These are phyloP conservation scores for rabbit (Oryctolagus cuniculus) DNA, from an alignment of 2,113 vertebrate genomes.

Conservation along the genomic window DNA sequence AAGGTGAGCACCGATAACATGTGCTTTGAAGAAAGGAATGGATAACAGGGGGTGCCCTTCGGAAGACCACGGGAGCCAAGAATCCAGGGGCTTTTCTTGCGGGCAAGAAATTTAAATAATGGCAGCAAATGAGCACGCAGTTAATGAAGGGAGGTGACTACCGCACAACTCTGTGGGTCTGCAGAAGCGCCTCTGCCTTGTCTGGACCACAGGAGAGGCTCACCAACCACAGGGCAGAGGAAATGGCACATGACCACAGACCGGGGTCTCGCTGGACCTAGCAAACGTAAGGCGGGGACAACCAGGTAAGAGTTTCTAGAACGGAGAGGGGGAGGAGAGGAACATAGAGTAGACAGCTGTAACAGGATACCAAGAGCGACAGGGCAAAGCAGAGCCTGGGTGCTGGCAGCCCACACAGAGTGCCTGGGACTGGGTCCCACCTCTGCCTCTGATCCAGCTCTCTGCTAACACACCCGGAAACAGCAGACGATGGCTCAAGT, in stretches of 20 bases:
- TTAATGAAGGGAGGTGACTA: neutral
- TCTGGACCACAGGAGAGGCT: neutral
- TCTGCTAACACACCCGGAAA: no score
- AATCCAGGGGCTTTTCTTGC: neutral
- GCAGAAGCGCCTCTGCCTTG: neutral
- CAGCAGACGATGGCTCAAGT: no score
- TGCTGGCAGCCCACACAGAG: no score
- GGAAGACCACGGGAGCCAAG: neutral
- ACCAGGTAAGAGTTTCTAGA: neutral
- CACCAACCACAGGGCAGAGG: neutral
- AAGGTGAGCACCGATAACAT: neutral
- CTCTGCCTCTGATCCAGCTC: no score
- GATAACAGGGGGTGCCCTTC: neutral
- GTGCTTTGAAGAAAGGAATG: neutral
- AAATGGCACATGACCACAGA: neutral
- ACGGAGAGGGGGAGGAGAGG: neutral
- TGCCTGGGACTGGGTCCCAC: no score
- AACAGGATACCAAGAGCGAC: neutral
- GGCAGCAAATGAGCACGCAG: neutral
- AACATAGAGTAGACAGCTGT: neutral
- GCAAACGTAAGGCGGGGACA: neutral
- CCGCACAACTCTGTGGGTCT: neutral
- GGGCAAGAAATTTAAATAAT: constrained; percentile 6
- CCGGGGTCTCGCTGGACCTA: neutral
- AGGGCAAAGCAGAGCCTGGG: no score